phyloP scores from a whole-genome alignment of 2,888 invertebrate species.

The Serrognathus titanus region DNA sequence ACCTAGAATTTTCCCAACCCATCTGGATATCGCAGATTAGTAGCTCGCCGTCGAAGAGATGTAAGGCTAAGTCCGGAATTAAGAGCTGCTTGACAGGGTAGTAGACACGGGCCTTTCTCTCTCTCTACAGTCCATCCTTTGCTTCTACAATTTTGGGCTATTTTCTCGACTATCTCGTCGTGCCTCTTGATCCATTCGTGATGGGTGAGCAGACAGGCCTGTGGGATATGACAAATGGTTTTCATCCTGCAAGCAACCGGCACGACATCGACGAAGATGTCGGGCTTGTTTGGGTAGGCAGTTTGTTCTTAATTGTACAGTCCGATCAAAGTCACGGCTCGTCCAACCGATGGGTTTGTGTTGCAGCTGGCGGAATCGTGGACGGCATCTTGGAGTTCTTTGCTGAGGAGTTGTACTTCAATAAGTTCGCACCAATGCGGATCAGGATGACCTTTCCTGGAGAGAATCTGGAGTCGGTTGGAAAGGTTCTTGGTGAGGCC shows the following conservation, averaged over 20 bases:
- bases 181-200: too few species aligned
- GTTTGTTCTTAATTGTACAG: conserved; percentile 16
- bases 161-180: too few species aligned
- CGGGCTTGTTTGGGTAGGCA: conserved; percentile 16
- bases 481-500: not conserved
- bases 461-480: conserved; percentile 1
- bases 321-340: conserved; percentile 19
- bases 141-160: too few species aligned
- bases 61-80: conserved; percentile 26
- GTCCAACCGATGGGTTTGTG: conserved; percentile 21
- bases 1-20: conserved; percentile 18
- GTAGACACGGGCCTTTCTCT: conserved; percentile 22
- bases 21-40: conserved; percentile 15
- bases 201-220: conserved; percentile 17
- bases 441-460: not conserved
- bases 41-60: conserved; percentile 1
- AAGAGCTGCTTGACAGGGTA: conserved; percentile 22
- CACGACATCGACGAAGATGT: conserved; percentile 12
- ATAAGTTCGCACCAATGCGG: conserved; percentile 10
- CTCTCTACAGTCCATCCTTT: too few species aligned
- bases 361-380: conserved; percentile 20
- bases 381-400: conserved; percentile 16
- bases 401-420: not conserved
- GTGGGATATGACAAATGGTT: conserved; percentile 21
- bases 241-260: conserved; percentile 14